Percentiles rank a stretch among this genome's conserved stretches.
phyloP scores from a whole-genome alignment of 2,113 vertebrate species.

The Prinia subflava region DNA sequence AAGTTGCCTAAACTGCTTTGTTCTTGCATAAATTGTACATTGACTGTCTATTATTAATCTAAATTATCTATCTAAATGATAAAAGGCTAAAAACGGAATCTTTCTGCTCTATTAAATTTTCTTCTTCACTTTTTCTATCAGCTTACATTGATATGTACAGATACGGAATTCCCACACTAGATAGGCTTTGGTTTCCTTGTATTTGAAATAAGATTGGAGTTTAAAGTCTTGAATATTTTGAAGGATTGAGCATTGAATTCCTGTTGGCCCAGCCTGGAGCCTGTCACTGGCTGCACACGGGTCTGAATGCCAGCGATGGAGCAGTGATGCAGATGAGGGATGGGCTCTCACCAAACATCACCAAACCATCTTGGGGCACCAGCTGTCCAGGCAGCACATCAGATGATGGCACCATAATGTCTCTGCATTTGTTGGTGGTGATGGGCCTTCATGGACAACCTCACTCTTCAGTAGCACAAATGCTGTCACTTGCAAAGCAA shows the following conservation, averaged over 20 bases:
- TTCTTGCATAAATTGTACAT: background rate
- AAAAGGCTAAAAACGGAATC: background rate
- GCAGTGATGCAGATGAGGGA: background rate
- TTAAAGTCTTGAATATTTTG: background rate
- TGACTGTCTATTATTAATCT: background rate
- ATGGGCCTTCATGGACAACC: background rate
- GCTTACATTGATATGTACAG: background rate
- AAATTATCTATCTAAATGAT: too few relatives aligned
- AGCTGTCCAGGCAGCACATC: background rate
- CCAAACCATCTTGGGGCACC: background rate
- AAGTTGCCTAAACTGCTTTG: background rate
- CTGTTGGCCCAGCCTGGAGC: background rate
- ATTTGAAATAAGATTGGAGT: background rate
- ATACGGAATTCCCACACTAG: background rate
- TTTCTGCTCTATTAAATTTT: background rate
- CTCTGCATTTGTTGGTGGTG: background rate
- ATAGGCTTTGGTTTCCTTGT: background rate
- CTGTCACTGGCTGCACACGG: accelerated
- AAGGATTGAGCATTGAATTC: background rate
- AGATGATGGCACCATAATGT: background rate
- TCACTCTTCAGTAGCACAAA: background rate
- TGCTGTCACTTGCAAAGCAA: background rate
- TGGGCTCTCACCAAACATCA: background rate
- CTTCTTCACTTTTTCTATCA: background rate
- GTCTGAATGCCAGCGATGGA: accelerated